phyloP scores from a whole-genome alignment of 2,113 vertebrate genomes.

The Rhea americana region DNA sequence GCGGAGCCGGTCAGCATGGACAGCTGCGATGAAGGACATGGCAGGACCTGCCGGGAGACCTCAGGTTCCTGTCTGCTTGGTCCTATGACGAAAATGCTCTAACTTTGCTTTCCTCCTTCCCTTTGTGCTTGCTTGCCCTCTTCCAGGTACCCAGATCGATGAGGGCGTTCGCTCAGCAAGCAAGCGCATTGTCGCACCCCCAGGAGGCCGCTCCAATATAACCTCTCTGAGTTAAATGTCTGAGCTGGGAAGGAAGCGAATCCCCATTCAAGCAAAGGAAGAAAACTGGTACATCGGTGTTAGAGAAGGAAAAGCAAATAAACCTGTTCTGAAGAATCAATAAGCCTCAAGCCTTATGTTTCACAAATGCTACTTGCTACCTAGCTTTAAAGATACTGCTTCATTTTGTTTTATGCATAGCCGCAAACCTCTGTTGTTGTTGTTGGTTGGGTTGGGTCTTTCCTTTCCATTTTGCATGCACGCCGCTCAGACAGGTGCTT shows the following conservation, averaged over 20 bases:
- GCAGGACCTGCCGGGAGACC: neutral
- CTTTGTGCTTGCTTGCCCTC: neutral
- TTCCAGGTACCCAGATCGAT: constrained; percentile 76
- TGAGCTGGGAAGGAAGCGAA: constrained; percentile 44
- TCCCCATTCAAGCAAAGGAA: constrained; percentile 77
- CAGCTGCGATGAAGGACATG: neutral
- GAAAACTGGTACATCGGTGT: constrained; percentile 78
- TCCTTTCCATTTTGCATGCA: constrained; percentile 73
- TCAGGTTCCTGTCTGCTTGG: neutral
- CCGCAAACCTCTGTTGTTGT: constrained; percentile 70
- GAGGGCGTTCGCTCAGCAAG: constrained; percentile 89
- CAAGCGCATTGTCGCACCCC: constrained; percentile 93
- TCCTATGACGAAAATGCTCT: neutral
- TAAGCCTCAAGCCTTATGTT: constrained; percentile 98
- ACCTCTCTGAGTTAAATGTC: constrained; percentile 92
- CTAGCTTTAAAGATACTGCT: constrained; percentile 86
- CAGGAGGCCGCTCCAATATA: constrained; percentile 97
- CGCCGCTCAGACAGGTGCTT: constrained; percentile 76
- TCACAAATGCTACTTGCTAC: constrained; percentile 87
- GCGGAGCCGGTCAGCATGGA: neutral
- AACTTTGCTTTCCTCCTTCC: neutral
- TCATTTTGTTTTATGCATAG: constrained; percentile 84
- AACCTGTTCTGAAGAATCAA: constrained; percentile 79
- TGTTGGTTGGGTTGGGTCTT: constrained; percentile 45
- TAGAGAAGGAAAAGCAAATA: constrained; percentile 77